Conservation (phyloP, 2,797 vertebrate genomes). For the Chanos chanos region DNA sequence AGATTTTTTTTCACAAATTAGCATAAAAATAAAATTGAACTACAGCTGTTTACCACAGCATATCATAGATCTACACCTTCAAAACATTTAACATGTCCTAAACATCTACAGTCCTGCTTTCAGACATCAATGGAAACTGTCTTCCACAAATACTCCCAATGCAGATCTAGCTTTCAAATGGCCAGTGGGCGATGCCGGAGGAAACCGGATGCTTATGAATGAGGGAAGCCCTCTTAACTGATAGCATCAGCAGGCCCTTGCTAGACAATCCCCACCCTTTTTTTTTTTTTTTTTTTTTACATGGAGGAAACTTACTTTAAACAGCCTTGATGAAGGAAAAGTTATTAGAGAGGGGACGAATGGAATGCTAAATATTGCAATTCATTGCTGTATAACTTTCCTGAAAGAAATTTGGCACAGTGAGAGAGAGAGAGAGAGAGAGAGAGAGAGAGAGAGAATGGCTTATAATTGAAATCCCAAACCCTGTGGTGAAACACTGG, state of each 20-base stretch:
- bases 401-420: constrained; percentile 49
- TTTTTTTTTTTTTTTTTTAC: no score
- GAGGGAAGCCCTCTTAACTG: constrained; percentile 1
- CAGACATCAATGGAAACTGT: no score
- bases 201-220: not conserved
- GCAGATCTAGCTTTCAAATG: no score
- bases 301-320: constrained; percentile 49
- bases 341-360: constrained; percentile 55
- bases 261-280: constrained; percentile 43
- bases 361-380: constrained; percentile 46
- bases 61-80: no score
- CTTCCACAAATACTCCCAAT: no score
- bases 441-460: not conserved
- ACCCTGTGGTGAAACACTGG: constrained; percentile 50
- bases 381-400: constrained; percentile 51
- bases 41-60: no score
- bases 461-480: constrained; percentile 12
- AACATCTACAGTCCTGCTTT: no score
- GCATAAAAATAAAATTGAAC: no score
- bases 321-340: constrained; percentile 54
- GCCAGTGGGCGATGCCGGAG: constrained; percentile 23
- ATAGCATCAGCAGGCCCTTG: constrained; percentile 43
- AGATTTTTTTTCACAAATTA: no score
- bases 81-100: no score
- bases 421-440: constrained; percentile 17